Base-by-base conservation (phyloP, 2,113 vertebrate genomes). In the Hipposideros armiger region DNA sequence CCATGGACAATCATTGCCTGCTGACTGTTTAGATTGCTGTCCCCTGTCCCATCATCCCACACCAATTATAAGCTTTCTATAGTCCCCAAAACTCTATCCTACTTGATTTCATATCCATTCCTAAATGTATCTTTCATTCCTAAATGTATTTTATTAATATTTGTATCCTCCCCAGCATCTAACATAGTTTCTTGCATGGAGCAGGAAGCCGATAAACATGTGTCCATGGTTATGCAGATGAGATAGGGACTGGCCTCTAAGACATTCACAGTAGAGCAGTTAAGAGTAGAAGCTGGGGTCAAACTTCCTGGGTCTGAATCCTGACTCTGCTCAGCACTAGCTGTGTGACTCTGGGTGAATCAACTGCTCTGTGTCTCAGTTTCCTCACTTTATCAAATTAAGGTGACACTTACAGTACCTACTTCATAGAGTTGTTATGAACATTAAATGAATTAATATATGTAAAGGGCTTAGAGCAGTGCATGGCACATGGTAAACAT, bases 211-310 rank as follows among this genome's bases (percentile, higher is more conserved):
- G 70, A 30, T 20, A 70, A 70, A 22, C 7, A 4, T 1, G 11
- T 10, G 19, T 40, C 14, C 7, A 17, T 24, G 9, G 47, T 40
- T 47, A n/a, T 4, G 3, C 45, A 32, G 24, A 45, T 0, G 1
- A 30, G 17, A 45, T 10, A 26, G n/a, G 66, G 36, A 19, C 52
- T 76, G 80, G 40, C 11, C 58, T 17, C 45, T 36, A 54, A 0
- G 0, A 32, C 40, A 24, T 28, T 9, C 28, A 66, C n/a, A 45
- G 45, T 11, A 50, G 54, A 82, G 60, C 1, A 19, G 14, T 10
- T 9, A 30, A n/a, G 19, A 82, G 15, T 54, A 24, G 8, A 13
- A 36, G 9, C 45, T 73, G 0, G 4, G 60, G 62, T 70, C 91
- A 60, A 50, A 81, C 9, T 19, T n/a, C n/a, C 60, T 28, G 22